phyloP scores from a whole-genome alignment of 1,140 invertebrate species.

The Antheraea pernyi region DNA sequence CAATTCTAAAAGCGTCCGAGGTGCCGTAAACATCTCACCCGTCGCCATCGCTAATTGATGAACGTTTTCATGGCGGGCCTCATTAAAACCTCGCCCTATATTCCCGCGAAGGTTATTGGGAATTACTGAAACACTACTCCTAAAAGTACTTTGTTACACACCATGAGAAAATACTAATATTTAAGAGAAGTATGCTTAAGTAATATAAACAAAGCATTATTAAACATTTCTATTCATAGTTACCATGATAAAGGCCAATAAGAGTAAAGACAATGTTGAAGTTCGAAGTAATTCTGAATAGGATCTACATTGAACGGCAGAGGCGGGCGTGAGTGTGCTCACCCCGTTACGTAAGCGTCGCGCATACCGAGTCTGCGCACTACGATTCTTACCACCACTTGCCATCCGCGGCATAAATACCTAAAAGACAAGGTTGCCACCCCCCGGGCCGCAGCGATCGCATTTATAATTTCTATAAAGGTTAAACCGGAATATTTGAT shows the following conservation, averaged over 20 bases:
- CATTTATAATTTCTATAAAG: conserved; percentile 75
- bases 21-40: conserved; percentile 65
- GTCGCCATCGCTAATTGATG: conserved; percentile 73
- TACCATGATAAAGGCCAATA: background rate
- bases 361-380: conserved; percentile 57
- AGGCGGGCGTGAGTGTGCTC: conserved; percentile 33
- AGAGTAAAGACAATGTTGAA: background rate
- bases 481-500: conserved; percentile 73
- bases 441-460: conserved; percentile 63
- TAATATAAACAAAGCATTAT: background rate
- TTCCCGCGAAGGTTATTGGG: conserved; percentile 61
- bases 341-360: conserved; percentile 64
- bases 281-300: background rate
- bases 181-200: background rate
- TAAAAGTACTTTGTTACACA: background rate
- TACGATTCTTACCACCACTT: conserved; percentile 50
- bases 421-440: conserved; percentile 76
- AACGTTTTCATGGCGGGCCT: conserved; percentile 66
- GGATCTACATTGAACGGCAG: conserved; percentile 10
- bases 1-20: conserved; percentile 69
- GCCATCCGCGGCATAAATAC: conserved; percentile 74
- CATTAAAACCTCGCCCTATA: conserved; percentile 72
- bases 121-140: conserved; percentile 20
- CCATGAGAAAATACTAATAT: background rate
- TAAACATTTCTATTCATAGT: background rate